These are phyloP conservation scores for Drepanosiphum platanoidis DNA, from an alignment of 2,888 invertebrate species.

Conservation along the genomic window DNA sequence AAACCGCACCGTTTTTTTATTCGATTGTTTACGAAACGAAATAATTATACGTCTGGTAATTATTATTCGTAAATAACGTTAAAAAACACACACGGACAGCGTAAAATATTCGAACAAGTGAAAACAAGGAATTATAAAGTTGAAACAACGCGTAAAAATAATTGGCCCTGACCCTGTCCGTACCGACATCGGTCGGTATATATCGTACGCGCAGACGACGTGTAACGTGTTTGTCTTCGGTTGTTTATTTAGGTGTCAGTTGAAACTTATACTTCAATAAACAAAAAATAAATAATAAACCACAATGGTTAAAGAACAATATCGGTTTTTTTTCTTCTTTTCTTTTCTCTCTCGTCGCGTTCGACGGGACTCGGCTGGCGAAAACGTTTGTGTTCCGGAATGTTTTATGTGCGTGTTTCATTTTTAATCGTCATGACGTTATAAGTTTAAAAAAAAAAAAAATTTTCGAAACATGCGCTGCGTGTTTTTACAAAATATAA, in stretches of 20 bases:
- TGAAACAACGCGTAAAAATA: slow-evolving; percentile 6
- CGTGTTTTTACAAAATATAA: too few species aligned
- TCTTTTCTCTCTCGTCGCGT: background rate
- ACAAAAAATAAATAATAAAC: slow-evolving; percentile 47
- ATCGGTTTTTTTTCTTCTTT: background rate
- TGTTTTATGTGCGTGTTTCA: background rate
- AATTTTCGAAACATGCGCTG: too few species aligned
- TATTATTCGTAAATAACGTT: background rate
- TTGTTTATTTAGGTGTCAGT: slow-evolving; percentile 43
- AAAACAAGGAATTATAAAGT: background rate
- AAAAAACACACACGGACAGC: background rate
- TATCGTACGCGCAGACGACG: background rate
- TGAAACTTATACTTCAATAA: slow-evolving; percentile 23
- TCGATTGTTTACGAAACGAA: background rate
- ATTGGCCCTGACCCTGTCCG: slow-evolving; percentile 47
- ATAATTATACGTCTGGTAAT: background rate
- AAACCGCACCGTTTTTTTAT: background rate
- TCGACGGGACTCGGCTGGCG: background rate
- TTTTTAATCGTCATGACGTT: too few species aligned
- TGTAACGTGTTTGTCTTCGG: slow-evolving; percentile 22
- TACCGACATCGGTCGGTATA: background rate
- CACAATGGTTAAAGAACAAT: background rate
- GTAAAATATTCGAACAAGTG: background rate
- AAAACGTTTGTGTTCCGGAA: slow-evolving; percentile 11
- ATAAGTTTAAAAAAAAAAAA: too few species aligned